Base-by-base conservation (phyloP, 2,113 vertebrate species). In the Rhodinocichla rosea region DNA sequence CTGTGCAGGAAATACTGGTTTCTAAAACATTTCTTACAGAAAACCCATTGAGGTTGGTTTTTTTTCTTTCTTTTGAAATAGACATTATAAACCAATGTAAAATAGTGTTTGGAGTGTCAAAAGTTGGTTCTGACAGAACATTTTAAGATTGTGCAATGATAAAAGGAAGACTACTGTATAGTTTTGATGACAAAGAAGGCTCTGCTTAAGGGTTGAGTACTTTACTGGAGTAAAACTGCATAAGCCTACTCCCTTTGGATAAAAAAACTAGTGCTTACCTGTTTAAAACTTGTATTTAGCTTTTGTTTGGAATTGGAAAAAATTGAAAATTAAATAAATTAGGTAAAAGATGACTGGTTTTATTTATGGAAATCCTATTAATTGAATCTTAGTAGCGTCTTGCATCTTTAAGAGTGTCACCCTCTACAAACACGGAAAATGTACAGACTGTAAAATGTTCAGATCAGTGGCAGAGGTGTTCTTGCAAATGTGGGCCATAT, bases 1-100 rank as follows among this genome's bases (percentile, higher is more conserved):
- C 98, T 98, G 98, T 98, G 98, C 98, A 98, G 98, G 98, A 98
- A 98, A 98, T 98, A 98, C 97, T 98, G 98, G 98, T 98, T 99
- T 99, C 98, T 99, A 98, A 98, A 98, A 97, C 96, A 95, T 97
- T 97, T 97, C 87, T 94, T 96, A 97, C 7, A 37, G 92, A 97
- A 98, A 97, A 97, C 85, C 94, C 75, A 24, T 35, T 1, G 53
- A 95, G 92, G 94, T 83, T 45, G 92, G 92, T 88, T 92, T 80
- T 13, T 93, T 89, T 95, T 88, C 79, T 92, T 95, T 73, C 79
- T 97, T 97, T 96, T 94, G 67, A 67, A 96, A 90, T 94, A 97
- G 97, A 96, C 83, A 62, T 93, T 97, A 95, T 97, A 96, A 97
- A 98, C 35, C 95, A 97, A 97, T 98, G 97, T 98, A 96, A 96